Conservation (phyloP, 1,140 invertebrate genomes). For the Cherax destructor region DNA sequence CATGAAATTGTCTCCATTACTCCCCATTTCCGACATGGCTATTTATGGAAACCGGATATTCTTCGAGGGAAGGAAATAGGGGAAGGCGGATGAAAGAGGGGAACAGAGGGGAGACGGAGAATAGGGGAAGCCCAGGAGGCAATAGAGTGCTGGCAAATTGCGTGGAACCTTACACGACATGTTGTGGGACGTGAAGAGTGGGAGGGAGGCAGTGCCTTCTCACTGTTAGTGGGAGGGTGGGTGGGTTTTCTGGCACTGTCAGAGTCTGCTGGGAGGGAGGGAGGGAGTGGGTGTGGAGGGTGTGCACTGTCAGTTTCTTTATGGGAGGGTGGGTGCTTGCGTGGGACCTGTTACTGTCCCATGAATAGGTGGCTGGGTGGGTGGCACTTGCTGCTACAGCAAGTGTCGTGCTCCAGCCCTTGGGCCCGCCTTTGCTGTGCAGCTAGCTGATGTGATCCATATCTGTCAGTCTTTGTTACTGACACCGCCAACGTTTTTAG, state of each 20-base stretch:
- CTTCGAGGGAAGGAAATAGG: slow-evolving; percentile 17
- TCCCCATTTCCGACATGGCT: slow-evolving; percentile 32
- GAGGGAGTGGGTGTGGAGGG: too few relatives aligned
- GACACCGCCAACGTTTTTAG: too few relatives aligned
- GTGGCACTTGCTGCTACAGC: too few relatives aligned
- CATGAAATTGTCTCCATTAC: slow-evolving; percentile 49
- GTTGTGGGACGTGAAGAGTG: not conserved
- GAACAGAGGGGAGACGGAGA: slow-evolving; percentile 19
- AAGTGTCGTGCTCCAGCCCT: too few relatives aligned
- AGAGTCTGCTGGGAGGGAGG: not conserved
- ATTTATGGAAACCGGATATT: slow-evolving; percentile 39
- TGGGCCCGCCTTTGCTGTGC: too few relatives aligned
- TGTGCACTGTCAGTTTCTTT: too few relatives aligned
- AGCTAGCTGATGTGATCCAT: too few relatives aligned
- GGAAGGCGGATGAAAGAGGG: slow-evolving; percentile 24
- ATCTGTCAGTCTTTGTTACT: too few relatives aligned
- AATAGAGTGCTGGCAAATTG: slow-evolving; percentile 27
- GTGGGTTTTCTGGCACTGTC: not conserved
- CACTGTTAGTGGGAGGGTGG: slow-evolving; percentile 16
- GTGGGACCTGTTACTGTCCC: too few relatives aligned
- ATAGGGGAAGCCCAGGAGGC: not conserved
- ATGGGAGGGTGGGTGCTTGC: too few relatives aligned
- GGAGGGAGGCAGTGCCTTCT: not conserved
- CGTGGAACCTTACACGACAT: slow-evolving; percentile 34
- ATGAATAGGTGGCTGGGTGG: too few relatives aligned